Percentiles rank a stretch among this genome's conserved stretches.
phyloP scores from a whole-genome alignment of 2,797 vertebrate species.

The Bovichtus variegatus region DNA sequence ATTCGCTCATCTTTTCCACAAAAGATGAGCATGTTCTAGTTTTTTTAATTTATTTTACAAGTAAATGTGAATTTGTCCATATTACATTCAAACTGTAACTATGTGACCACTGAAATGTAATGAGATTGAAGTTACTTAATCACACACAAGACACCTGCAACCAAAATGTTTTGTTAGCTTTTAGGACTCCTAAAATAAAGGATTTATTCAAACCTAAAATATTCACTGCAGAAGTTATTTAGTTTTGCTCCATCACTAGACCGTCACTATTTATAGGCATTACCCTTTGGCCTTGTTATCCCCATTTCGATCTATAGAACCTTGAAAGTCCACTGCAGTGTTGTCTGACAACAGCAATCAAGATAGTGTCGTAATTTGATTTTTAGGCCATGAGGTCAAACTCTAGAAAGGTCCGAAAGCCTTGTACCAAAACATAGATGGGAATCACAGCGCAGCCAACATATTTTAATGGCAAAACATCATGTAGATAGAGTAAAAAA shows the following conservation, averaged over 20 bases:
- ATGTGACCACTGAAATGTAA: too few species aligned
- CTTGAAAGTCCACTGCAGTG: background rate
- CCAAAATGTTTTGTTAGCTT: background rate
- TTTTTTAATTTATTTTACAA: too few species aligned
- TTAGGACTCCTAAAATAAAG: background rate
- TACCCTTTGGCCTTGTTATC: background rate
- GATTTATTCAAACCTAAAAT: background rate
- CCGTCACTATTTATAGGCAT: background rate
- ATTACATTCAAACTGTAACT: too few species aligned
- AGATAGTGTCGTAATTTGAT: constrained; percentile 9
- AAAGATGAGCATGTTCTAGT: too few species aligned
- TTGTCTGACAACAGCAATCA: constrained; percentile 4
- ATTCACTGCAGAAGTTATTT: background rate
- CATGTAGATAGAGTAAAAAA: too few species aligned
- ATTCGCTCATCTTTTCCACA: too few species aligned
- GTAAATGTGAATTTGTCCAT: too few species aligned
- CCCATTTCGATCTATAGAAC: background rate
- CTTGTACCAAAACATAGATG: constrained; percentile 4
- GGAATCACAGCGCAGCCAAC: background rate
- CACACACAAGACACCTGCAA: too few species aligned
- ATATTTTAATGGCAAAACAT: background rate
- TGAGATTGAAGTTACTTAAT: too few species aligned
- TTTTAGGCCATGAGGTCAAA: background rate
- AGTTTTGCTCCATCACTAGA: constrained; percentile 1
- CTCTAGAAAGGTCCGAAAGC: background rate